Percentiles rank a stretch among this genome's conserved stretches.
Conservation (phyloP, 2,888 invertebrate genomes). For the Onchidella celtica region DNA sequence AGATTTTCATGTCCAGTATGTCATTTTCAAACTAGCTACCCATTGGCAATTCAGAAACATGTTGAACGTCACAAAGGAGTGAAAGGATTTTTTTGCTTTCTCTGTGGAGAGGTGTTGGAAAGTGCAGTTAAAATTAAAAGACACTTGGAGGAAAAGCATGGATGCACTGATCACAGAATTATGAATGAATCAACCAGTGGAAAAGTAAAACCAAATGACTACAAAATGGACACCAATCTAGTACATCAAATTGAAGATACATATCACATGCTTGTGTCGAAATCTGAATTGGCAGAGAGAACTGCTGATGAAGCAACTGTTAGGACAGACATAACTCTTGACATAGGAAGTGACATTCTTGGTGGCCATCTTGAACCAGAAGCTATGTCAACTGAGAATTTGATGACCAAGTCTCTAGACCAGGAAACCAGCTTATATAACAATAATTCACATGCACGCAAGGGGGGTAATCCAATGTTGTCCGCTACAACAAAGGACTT, state of each 20-base stretch:
- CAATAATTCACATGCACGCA: slow-evolving; percentile 14
- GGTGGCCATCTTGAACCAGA: not conserved
- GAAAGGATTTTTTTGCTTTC: slow-evolving; percentile 27
- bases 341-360: not conserved
- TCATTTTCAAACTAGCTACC: slow-evolving; percentile 45
- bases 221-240: slow-evolving; percentile 24
- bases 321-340: not conserved
- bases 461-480: slow-evolving; percentile 47
- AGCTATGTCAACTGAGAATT: not conserved
- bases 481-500: slow-evolving; percentile 39
- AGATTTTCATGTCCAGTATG: slow-evolving; percentile 39
- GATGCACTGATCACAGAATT: slow-evolving; percentile 30
- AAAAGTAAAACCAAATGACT: slow-evolving; percentile 42
- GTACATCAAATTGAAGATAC: slow-evolving; percentile 5
- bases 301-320: not conserved
- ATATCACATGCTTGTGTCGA: slow-evolving; percentile 14
- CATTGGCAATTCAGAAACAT: slow-evolving; percentile 41
- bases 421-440: slow-evolving; percentile 24
- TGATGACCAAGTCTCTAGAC: slow-evolving; percentile 10
- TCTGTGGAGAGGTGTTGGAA: slow-evolving; percentile 38
- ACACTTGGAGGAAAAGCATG: slow-evolving; percentile 38
- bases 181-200: slow-evolving; percentile 20
- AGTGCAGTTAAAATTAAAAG: slow-evolving; percentile 37
- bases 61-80: slow-evolving; percentile 24
- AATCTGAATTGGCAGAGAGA: not conserved